A percentile compares a stretch with the other conserved stretches of the same genome.
Conservation (phyloP, 2,797 vertebrate genomes). For the Gadopsis bispinosus region DNA sequence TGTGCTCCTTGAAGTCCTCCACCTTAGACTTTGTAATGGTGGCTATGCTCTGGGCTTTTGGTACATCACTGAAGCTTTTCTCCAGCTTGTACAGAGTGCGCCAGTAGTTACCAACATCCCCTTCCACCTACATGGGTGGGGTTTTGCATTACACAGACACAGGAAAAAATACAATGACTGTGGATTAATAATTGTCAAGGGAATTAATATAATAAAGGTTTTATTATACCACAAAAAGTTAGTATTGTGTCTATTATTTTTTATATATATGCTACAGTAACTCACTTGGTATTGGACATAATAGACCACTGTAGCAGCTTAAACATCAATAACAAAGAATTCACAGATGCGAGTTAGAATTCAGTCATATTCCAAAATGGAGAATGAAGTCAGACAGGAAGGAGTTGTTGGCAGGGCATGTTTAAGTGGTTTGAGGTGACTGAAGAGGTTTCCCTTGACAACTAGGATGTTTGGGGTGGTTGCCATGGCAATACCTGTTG, state of each 20-base stretch:
- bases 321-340: not conserved
- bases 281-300: not conserved
- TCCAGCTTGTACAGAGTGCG: constrained; percentile 89
- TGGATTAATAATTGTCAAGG: not conserved
- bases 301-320: not conserved
- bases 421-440: not conserved
- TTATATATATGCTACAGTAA: not conserved
- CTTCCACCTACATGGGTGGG: constrained; percentile 77
- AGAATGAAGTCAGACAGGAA: not conserved
- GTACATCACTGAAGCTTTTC: constrained; percentile 84
- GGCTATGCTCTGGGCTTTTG: constrained; percentile 84
- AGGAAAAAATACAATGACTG: not conserved
- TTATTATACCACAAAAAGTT: not conserved
- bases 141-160: not conserved
- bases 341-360: not conserved
- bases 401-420: not conserved
- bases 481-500: not conserved
- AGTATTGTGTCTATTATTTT: not conserved
- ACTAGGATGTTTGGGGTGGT: not conserved
- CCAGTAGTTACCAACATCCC: constrained; percentile 87
- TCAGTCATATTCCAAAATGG: not conserved
- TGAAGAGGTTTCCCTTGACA: not conserved
- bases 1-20: constrained; percentile 87
- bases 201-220: not conserved
- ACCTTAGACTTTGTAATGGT: constrained; percentile 83